phyloP scores from a whole-genome alignment of 2,113 vertebrate genomes.

The Danio rerio region GRCz12tu NC_133178.1:44768501-44769000 shows the following conservation, averaged over 20 bases:
- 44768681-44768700: neutral
- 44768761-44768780: neutral
- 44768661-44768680: slow-evolving; percentile 11
- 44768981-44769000: no score
- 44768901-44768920: neutral
- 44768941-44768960: no score
- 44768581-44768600: neutral
- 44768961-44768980: no score
- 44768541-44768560: neutral
- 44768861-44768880: neutral
- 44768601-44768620: neutral
- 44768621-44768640: slow-evolving; percentile 1
- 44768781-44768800: neutral
- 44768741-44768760: neutral
- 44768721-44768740: neutral
- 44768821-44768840: no score
- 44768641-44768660: neutral
- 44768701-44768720: slow-evolving; percentile 2
- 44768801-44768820: neutral
- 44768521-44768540: no score
- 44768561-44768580: neutral
- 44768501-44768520: no score
- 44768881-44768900: slow-evolving; percentile 11
- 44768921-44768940: no score
- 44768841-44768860: neutral